phyloP scores from a whole-genome alignment of 2,797 vertebrate genomes.

The Myotis daubentonii region DNA sequence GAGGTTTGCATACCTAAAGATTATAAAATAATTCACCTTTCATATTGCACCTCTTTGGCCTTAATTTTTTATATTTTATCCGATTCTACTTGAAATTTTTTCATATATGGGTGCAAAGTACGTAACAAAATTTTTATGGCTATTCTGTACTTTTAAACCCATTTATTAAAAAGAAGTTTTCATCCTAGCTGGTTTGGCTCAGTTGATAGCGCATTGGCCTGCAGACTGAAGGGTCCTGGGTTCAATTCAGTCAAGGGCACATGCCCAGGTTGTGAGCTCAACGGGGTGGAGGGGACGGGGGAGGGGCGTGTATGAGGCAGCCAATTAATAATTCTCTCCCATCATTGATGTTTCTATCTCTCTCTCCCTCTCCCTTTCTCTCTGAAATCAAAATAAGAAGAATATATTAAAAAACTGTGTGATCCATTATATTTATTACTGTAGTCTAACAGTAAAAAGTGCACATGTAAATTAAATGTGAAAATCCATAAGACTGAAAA shows the following conservation, averaged over 20 bases:
- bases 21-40: slow-evolving; percentile 3
- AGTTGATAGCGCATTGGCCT: too few species aligned
- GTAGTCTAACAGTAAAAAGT: not conserved
- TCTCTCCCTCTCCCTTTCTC: too few species aligned
- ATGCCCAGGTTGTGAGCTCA: too few species aligned
- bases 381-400: too few species aligned
- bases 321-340: too few species aligned
- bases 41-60: not conserved
- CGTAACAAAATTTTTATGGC: not conserved
- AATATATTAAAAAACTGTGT: too few species aligned
- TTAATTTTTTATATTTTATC: slow-evolving; percentile 21
- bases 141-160: not conserved
- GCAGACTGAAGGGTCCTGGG: too few species aligned
- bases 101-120: not conserved
- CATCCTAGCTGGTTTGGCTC: too few species aligned
- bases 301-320: rapidly evolving
- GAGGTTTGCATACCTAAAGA: not conserved
- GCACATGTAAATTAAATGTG: not conserved
- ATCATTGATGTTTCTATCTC: too few species aligned
- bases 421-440: not conserved
- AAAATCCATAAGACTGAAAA: not conserved
- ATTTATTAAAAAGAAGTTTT: not conserved
- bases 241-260: too few species aligned
- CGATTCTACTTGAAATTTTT: not conserved
- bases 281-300: too few species aligned